A percentile compares a stretch with the other conserved stretches of the same genome.
Conservation (phyloP, 2,113 vertebrate species). For the Epinephelus lanceolatus region DNA sequence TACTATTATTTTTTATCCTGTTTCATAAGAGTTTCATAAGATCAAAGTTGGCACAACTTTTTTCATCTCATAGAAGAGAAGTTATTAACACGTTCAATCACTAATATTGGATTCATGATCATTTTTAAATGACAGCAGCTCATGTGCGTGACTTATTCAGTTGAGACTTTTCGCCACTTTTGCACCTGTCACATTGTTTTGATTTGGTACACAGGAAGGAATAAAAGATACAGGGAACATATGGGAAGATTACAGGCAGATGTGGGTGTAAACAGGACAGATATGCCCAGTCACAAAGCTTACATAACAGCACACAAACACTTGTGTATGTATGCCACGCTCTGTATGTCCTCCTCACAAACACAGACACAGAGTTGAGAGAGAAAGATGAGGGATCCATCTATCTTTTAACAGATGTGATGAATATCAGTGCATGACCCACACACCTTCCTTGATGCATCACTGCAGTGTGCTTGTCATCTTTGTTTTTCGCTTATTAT, state of each 20-base stretch:
- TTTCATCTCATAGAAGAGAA: not conserved
- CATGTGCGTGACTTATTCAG: not conserved
- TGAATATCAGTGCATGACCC: slow-evolving; percentile 57
- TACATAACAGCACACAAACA: slow-evolving; percentile 11
- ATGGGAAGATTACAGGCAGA: slow-evolving; percentile 38
- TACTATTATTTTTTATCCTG: too few species aligned
- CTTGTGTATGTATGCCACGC: slow-evolving; percentile 11
- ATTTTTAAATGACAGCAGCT: not conserved
- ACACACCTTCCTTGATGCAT: slow-evolving; percentile 53
- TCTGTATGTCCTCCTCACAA: slow-evolving; percentile 43
- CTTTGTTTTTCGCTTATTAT: slow-evolving; percentile 71
- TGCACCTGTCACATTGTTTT: not conserved
- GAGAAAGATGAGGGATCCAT: slow-evolving; percentile 39
- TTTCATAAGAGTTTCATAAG: not conserved
- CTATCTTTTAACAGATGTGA: slow-evolving; percentile 64
- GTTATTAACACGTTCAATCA: not conserved
- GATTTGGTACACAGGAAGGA: not conserved
- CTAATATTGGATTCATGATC: not conserved
- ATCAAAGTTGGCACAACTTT: not conserved
- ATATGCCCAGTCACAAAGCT: slow-evolving; percentile 27
- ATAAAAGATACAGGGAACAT: not conserved
- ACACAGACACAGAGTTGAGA: slow-evolving; percentile 26
- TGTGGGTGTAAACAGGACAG: slow-evolving; percentile 38
- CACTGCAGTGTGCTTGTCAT: slow-evolving; percentile 54
- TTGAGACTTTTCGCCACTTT: not conserved